Evolutionary conservation across 2,888 invertebrate genomes (phyloP).

Genomic region (Ctena decussata): DNA sequence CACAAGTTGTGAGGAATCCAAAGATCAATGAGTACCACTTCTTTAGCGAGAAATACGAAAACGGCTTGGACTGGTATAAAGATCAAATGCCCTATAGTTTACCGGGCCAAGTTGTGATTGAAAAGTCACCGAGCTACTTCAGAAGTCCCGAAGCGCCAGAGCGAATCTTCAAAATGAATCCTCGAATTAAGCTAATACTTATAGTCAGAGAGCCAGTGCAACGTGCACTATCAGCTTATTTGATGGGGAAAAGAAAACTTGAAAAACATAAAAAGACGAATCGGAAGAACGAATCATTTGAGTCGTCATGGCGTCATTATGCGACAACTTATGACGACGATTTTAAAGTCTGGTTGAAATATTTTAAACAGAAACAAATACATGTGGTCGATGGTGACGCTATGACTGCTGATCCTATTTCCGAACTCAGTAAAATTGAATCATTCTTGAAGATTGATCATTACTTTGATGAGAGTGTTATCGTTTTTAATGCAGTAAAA

Average conservation of each 20-base stretch:
- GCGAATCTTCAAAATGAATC: not conserved
- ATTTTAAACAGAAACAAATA: slow-evolving; percentile 93
- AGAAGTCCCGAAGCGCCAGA: not conserved
- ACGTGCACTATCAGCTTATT: not conserved
- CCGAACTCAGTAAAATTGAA: slow-evolving; percentile 76
- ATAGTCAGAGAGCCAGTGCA: not conserved
- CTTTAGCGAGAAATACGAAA: not conserved
- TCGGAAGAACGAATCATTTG: not conserved
- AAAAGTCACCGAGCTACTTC: not conserved
- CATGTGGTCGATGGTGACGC: slow-evolving; percentile 92
- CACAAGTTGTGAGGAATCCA: not conserved
- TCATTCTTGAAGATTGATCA: slow-evolving; percentile 76
- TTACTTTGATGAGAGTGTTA: slow-evolving; percentile 90
- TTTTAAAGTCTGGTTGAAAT: slow-evolving; percentile 95
- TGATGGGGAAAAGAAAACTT: not conserved
- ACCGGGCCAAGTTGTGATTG: not conserved
- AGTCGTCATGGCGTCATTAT: not conserved
- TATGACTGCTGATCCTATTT: slow-evolving; percentile 74
- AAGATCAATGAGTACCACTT: not conserved
- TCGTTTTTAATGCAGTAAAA: slow-evolving; percentile 98
- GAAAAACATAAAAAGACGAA: not conserved
- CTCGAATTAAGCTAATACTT: not conserved
- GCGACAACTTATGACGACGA: not conserved
- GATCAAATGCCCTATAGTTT: not conserved
- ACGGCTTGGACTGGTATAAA: not conserved